phyloP scores from a whole-genome alignment of 2,113 vertebrate species.

The Gulo gulo region DNA sequence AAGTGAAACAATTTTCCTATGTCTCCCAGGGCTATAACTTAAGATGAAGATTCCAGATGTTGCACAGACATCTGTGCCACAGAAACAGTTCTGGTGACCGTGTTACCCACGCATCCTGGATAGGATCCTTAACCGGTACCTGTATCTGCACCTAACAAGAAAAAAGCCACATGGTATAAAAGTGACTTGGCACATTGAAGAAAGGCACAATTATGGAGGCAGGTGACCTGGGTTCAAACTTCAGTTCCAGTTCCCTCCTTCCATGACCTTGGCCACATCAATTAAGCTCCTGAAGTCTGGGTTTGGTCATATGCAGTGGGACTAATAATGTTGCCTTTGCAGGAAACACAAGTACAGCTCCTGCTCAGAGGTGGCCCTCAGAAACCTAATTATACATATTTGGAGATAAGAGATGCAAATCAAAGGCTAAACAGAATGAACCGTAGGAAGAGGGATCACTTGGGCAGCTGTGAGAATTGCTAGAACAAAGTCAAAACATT shows the following conservation, averaged over 20 bases:
- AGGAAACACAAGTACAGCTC: neutral
- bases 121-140: neutral
- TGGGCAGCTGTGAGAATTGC: conserved; percentile 56
- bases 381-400: neutral
- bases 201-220: neutral
- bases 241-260: neutral
- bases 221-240: neutral
- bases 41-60: neutral
- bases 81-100: neutral
- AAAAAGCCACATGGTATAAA: neutral
- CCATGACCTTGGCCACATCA: neutral
- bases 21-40: neutral
- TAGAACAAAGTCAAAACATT: neutral
- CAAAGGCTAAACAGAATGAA: neutral
- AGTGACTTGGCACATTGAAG: neutral
- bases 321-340: neutral
- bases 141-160: neutral
- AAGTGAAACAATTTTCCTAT: neutral
- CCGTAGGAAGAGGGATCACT: conserved; percentile 29
- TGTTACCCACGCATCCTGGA: neutral
- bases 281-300: neutral
- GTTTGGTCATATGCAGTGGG: neutral
- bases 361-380: neutral
- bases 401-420: neutral
- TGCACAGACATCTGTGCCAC: neutral